phyloP scores from a whole-genome alignment of 2,797 vertebrate species.

The Characodon lateralis region DNA sequence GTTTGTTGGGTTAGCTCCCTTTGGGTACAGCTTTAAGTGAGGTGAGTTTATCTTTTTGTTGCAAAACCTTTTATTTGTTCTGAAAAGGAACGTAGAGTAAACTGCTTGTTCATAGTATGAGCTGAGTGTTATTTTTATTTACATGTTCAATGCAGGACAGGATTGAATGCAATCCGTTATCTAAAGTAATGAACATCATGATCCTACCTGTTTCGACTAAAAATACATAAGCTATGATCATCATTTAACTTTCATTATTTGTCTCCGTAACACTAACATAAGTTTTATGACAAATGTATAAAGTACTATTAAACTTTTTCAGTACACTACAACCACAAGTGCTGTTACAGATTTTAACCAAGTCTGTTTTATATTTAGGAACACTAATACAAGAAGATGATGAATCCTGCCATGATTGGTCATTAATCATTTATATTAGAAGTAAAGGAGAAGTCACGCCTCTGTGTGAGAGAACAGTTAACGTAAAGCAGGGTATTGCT shows the following conservation, averaged over 20 bases:
- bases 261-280: neutral
- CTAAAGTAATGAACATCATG: neutral
- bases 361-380: neutral
- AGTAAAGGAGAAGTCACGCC: neutral
- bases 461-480: neutral
- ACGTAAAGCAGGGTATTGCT: neutral
- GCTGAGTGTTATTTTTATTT: neutral
- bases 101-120: neutral
- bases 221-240: neutral
- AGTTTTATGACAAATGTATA: neutral
- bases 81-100: neutral
- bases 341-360: too few species aligned
- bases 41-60: neutral
- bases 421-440: neutral
- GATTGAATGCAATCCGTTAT: neutral
- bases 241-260: neutral
- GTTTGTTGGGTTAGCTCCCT: neutral
- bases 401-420: neutral
- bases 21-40: neutral
- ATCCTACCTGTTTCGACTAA: neutral
- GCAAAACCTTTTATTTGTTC: neutral
- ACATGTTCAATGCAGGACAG: neutral
- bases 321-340: too few species aligned
- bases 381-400: neutral
- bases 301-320: neutral